These are phyloP conservation scores for Ferdinandea cuprea DNA, from an alignment of 2,888 invertebrate genomes.

Conservation along the genomic window DNA sequence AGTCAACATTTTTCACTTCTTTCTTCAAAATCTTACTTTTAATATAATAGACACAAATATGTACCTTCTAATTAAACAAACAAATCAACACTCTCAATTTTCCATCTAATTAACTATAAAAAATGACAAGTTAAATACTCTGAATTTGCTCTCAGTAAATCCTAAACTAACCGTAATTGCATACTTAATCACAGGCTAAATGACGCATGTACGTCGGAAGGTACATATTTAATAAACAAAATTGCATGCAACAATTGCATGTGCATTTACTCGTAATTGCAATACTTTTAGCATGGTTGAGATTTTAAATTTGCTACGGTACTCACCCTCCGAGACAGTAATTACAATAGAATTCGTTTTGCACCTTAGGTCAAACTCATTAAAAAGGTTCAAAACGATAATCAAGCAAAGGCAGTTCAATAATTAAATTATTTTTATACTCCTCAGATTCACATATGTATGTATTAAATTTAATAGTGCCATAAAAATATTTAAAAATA, in stretches of 20 bases:
- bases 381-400: conserved; percentile 3
- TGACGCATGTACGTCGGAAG: neutral
- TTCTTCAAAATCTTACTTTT: too few species aligned
- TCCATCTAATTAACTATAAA: too few species aligned
- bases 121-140: neutral
- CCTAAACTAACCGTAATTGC: neutral
- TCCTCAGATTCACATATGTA: too few species aligned
- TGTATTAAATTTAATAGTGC: too few species aligned
- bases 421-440: too few species aligned
- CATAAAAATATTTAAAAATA: conserved; percentile 4
- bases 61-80: too few species aligned
- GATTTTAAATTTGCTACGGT: neutral
- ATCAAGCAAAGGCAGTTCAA: too few species aligned
- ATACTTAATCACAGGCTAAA: neutral
- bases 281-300: neutral
- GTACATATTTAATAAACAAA: neutral
- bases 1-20: too few species aligned
- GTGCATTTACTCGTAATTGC: conserved; percentile 1
- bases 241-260: neutral
- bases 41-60: too few species aligned
- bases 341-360: neutral
- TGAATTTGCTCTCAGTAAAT: neutral
- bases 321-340: neutral
- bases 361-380: neutral
- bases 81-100: too few species aligned